These are phyloP conservation scores for Nomada goodeniana DNA, from an alignment of 2,888 invertebrate species.

Conservation along the genomic window DNA sequence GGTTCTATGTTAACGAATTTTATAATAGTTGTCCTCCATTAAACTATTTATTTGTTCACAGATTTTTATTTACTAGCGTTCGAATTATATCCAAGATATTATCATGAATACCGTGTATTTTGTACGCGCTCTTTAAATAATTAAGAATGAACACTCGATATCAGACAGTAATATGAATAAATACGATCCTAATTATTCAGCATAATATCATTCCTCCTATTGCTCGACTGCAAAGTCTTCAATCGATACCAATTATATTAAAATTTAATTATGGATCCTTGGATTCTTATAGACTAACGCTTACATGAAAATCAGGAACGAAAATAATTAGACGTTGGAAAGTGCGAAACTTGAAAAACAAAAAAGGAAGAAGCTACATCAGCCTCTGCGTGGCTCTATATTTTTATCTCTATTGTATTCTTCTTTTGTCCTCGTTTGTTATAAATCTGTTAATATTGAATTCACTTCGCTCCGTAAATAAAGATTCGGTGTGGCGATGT, in stretches of 20 bases:
- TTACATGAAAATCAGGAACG: not conserved
- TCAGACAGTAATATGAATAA: not conserved
- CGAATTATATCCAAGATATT: not conserved
- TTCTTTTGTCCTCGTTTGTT: conserved; percentile 51
- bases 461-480: conserved; percentile 27
- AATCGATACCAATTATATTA: not conserved
- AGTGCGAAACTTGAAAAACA: conserved; percentile 33
- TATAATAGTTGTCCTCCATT: not conserved
- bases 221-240: not conserved
- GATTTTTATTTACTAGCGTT: conserved; percentile 13
- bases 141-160: not conserved
- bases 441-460: conserved; percentile 37
- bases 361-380: conserved; percentile 44
- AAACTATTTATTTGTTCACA: not conserved
- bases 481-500: conserved; percentile 20
- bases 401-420: conserved; percentile 60
- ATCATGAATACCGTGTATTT: conserved; percentile 20
- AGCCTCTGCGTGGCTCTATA: conserved; percentile 46
- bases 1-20: conserved; percentile 8
- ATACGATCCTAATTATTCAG: not conserved
- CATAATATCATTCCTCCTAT: not conserved
- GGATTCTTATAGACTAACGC: not conserved
- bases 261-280: conserved; percentile 16
- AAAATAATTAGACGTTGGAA: conserved; percentile 25
- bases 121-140: not conserved